A percentile compares a stretch with the other conserved stretches of the same genome.
Evolutionary conservation across 1,140 invertebrate genomes (phyloP).

Genomic region (Adoxophyes honmai): DNA sequence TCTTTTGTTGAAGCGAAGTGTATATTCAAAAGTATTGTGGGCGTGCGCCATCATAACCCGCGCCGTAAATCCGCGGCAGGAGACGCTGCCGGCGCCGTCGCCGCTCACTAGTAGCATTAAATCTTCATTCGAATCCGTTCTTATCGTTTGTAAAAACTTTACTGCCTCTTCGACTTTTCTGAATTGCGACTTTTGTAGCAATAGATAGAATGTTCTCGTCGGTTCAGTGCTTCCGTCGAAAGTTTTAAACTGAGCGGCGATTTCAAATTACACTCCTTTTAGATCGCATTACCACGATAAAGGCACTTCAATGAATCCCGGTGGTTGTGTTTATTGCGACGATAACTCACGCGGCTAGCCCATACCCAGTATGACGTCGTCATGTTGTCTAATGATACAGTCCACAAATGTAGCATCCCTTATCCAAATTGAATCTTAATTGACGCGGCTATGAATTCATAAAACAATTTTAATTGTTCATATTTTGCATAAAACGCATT

Average conservation of each 20-base stretch:
- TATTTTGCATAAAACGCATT: slow-evolving; percentile 56
- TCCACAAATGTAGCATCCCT: slow-evolving; percentile 41
- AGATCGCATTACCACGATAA: slow-evolving; percentile 1
- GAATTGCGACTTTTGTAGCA: neutral
- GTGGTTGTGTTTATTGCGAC: slow-evolving; percentile 15
- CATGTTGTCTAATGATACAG: slow-evolving; percentile 47
- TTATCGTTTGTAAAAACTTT: slow-evolving; percentile 51
- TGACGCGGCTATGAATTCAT: slow-evolving; percentile 51
- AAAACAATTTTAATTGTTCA: slow-evolving; percentile 62
- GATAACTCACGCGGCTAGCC: slow-evolving; percentile 36
- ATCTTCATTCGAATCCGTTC: slow-evolving; percentile 47
- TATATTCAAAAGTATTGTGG: slow-evolving; percentile 31
- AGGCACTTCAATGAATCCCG: neutral
- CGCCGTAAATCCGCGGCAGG: slow-evolving; percentile 47
- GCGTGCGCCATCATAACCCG: slow-evolving; percentile 39
- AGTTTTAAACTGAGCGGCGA: no score
- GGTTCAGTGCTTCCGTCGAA: no score
- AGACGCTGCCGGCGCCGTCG: slow-evolving; percentile 40
- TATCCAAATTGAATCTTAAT: slow-evolving; percentile 68
- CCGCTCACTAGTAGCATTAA: slow-evolving; percentile 37
- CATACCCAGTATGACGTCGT: slow-evolving; percentile 17
- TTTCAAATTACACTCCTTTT: neutral
- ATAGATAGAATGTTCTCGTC: neutral
- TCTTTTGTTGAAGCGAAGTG: slow-evolving; percentile 21
- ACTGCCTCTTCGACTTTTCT: slow-evolving; percentile 24